phyloP scores from a whole-genome alignment of 2,113 vertebrate genomes.

The Chamaea fasciata region DNA sequence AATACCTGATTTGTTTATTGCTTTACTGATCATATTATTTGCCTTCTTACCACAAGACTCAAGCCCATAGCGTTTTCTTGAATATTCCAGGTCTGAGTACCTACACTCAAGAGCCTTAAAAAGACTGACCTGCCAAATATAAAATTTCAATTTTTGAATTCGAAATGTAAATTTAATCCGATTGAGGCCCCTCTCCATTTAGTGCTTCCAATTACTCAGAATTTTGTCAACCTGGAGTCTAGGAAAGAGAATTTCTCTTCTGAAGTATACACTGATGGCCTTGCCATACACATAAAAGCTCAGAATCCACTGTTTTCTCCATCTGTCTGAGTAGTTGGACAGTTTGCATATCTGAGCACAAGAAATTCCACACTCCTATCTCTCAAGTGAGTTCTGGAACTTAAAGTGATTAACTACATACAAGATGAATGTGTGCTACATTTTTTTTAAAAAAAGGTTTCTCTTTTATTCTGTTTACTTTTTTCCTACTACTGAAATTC shows the following conservation, averaged over 20 bases:
- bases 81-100: neutral
- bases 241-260: neutral
- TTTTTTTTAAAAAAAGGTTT: neutral
- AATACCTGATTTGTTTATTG: neutral
- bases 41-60: neutral
- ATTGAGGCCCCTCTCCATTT: neutral
- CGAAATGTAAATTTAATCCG: neutral
- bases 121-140: neutral
- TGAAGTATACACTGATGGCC: neutral
- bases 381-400: neutral
- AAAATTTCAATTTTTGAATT: neutral
- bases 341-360: neutral
- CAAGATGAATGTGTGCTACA: neutral
- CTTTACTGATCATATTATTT: neutral
- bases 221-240: neutral
- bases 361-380: neutral
- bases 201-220: neutral
- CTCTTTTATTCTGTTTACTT: neutral
- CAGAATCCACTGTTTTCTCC: neutral
- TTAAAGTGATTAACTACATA: neutral
- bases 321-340: neutral
- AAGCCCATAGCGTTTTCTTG: neutral
- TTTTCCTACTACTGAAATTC: neutral
- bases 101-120: neutral
- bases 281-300: neutral